Conservation (phyloP, 2,113 vertebrate species). For the Hypanus sabinus region DNA sequence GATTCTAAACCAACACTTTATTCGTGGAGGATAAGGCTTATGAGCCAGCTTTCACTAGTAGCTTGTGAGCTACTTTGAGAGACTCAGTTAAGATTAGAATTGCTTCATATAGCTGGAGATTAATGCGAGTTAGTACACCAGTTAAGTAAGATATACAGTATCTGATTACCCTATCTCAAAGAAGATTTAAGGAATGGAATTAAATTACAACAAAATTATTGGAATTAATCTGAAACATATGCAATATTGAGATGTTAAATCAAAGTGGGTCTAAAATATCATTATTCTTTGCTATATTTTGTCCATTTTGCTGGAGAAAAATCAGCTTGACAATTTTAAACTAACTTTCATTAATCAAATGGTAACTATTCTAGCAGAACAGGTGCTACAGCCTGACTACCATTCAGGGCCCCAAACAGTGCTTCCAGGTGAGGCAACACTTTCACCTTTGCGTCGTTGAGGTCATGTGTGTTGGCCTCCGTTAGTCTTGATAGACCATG, state of each 20-base stretch:
- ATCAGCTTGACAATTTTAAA: not conserved
- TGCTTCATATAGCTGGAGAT: conserved; percentile 34
- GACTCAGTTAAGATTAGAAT: not conserved
- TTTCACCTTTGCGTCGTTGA: no score
- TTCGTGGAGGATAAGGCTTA: not conserved
- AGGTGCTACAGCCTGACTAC: no score
- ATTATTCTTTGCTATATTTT: not conserved
- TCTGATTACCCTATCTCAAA: conserved; percentile 41
- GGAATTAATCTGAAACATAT: not conserved
- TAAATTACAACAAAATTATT: not conserved
- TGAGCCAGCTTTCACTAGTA: no score
- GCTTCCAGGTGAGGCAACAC: no score
- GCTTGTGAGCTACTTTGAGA: not conserved
- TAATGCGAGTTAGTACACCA: conserved; percentile 47
- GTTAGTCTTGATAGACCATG: no score
- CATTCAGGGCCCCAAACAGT: no score
- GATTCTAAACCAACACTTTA: not conserved
- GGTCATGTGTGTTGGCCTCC: no score
- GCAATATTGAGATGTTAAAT: not conserved
- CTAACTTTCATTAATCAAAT: no score
- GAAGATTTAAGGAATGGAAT: conserved; percentile 38
- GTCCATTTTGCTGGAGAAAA: not conserved
- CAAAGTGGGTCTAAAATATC: not conserved
- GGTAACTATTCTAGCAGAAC: no score
- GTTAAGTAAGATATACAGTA: conserved; percentile 44